phyloP scores from a whole-genome alignment of 2,888 invertebrate genomes.

The Platypus cylindrus region DNA sequence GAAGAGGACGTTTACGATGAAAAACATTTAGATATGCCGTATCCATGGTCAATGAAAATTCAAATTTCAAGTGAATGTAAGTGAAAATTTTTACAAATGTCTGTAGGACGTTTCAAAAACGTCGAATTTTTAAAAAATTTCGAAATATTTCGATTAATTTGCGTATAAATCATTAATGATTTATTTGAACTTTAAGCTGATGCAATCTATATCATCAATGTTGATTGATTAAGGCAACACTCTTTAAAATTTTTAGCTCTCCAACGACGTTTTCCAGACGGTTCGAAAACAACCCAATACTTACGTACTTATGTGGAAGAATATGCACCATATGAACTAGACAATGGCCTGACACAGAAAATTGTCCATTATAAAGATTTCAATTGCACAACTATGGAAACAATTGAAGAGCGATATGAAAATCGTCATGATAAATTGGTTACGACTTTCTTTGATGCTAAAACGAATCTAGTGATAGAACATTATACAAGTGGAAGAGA shows the following conservation, averaged over 20 bases:
- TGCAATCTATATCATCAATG: too few species aligned
- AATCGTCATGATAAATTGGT: constrained; percentile 54
- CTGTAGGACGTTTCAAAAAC: too few species aligned
- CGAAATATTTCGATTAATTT: too few species aligned
- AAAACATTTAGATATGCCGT: constrained; percentile 65
- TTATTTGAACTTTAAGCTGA: too few species aligned
- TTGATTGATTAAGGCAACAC: too few species aligned
- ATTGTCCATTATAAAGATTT: constrained; percentile 50
- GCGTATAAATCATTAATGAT: too few species aligned
- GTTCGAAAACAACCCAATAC: constrained; percentile 52
- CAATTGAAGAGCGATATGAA: constrained; percentile 47
- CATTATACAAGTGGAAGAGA: constrained; percentile 51
- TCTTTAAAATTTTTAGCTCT: constrained; percentile 20
- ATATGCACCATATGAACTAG: constrained; percentile 62
- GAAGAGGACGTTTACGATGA: constrained; percentile 40
- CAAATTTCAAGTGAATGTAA: constrained; percentile 42
- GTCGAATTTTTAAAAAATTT: too few species aligned
- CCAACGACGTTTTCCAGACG: constrained; percentile 56
- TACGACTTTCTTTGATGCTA: constrained; percentile 41
- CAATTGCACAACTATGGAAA: constrained; percentile 35
- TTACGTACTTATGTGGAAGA: constrained; percentile 64
- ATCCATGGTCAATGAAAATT: constrained; percentile 60
- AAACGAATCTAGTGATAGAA: constrained; percentile 43
- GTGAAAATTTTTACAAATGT: too few species aligned
- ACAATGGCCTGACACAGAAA: constrained; percentile 57